Evolutionary conservation across 30 jellyfish, hydroid and myxozoan genomes (phyloP).

Genomic region (Turritopsis rubra): DNA sequence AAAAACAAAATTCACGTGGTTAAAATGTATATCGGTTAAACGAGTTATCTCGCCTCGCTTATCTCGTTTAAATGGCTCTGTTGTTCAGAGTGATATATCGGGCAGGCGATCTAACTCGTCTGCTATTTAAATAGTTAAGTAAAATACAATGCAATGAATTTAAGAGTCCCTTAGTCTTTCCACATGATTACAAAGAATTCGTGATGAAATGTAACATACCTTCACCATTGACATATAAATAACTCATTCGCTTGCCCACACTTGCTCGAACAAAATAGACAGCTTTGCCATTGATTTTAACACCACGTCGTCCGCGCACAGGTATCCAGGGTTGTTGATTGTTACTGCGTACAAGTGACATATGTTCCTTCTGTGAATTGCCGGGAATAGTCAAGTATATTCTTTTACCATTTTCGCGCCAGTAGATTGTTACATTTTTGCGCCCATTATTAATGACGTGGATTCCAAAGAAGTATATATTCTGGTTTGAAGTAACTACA

Average conservation of each 20-base stretch:
- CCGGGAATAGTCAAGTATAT: constrained; percentile 4
- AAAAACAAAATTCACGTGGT: too few relatives aligned
- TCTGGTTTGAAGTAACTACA: not conserved
- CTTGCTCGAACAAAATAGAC: constrained; percentile 6
- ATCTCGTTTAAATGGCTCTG: too few relatives aligned
- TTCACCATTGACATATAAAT: not conserved
- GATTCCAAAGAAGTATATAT: not conserved
- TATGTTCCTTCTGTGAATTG: not conserved
- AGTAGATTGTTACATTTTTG: not conserved
- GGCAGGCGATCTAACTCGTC: too few relatives aligned
- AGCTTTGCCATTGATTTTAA: constrained; percentile 6
- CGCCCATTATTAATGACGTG: constrained; percentile 15
- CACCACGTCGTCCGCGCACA: not conserved
- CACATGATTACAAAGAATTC: not conserved
- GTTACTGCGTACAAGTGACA: not conserved
- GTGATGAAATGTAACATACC: not conserved
- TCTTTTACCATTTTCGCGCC: not conserved
- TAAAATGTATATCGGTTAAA: too few relatives aligned
- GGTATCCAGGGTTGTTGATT: constrained; percentile 3
- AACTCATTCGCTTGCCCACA: not conserved
- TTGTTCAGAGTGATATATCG: too few relatives aligned
- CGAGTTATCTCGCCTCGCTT: too few relatives aligned
- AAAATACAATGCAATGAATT: too few relatives aligned
- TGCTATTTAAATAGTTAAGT: too few relatives aligned
- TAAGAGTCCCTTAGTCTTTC: not conserved